phyloP scores from a whole-genome alignment of 1,140 invertebrate species.

The Heliconius nattereri region DNA sequence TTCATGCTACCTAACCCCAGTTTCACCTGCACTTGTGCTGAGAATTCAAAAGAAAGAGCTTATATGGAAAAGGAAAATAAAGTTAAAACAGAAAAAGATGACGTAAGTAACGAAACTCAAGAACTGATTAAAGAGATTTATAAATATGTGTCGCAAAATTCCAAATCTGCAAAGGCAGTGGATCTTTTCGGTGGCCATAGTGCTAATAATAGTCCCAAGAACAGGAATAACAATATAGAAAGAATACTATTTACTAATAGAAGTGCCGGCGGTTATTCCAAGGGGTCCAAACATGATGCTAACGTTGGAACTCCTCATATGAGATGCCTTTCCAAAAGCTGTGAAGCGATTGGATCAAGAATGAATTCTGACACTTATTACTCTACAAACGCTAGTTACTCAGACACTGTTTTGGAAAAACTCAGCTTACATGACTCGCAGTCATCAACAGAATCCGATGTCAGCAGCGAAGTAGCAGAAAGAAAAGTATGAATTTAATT shows the following conservation, averaged over 20 bases:
- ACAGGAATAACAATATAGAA: constrained; percentile 35
- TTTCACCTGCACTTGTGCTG: constrained; percentile 55
- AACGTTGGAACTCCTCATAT: constrained; percentile 63
- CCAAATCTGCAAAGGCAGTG: constrained; percentile 28
- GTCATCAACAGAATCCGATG: constrained; percentile 52
- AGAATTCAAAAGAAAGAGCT: constrained; percentile 48
- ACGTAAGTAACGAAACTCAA: constrained; percentile 55
- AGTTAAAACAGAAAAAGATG: constrained; percentile 33
- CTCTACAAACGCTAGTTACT: constrained; percentile 59
- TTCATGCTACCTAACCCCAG: constrained; percentile 60
- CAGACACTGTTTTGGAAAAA: constrained; percentile 66
- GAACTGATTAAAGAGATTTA: constrained; percentile 72
- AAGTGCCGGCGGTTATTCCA: constrained; percentile 57
- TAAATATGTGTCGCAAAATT: constrained; percentile 60
- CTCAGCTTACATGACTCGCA: constrained; percentile 57
- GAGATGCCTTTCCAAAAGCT: constrained; percentile 69
- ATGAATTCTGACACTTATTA: constrained; percentile 45
- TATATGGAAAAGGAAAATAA: constrained; percentile 36
- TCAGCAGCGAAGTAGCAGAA: constrained; percentile 38
- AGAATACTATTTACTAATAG: constrained; percentile 50
- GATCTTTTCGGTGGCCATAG: background rate
- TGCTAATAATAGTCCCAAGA: constrained; percentile 24
- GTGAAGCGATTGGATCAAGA: constrained; percentile 63
- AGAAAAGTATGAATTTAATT: constrained; percentile 49
- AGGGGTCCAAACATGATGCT: constrained; percentile 53